Conservation (phyloP, 2,113 vertebrate genomes). For the Rhynchomys soricoides region DNA sequence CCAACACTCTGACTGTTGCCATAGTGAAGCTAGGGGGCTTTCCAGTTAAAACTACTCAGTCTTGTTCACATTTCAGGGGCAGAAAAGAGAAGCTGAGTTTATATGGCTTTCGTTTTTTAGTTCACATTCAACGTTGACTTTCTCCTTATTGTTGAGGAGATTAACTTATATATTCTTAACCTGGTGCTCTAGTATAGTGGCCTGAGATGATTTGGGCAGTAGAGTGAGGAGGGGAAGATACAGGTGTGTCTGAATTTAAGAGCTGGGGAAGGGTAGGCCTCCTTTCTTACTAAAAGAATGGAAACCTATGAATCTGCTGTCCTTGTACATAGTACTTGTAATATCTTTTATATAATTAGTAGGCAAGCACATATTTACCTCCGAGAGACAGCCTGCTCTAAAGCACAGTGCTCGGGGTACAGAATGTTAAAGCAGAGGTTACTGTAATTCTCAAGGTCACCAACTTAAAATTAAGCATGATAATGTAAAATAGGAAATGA, state of each 20-base stretch:
- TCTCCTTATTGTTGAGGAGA: not conserved
- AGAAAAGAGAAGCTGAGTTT: not conserved
- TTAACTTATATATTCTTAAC: not conserved
- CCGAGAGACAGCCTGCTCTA: not conserved
- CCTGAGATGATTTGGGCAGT: not conserved
- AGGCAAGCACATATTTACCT: conserved; percentile 45
- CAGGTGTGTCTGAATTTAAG: not conserved
- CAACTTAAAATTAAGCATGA: conserved; percentile 13
- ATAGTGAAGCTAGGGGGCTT: not conserved
- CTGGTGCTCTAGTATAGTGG: not conserved
- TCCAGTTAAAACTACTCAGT: not conserved
- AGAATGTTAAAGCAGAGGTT: not conserved
- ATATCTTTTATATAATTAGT: not conserved
- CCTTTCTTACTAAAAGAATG: conserved; percentile 40
- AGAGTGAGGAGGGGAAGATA: not conserved
- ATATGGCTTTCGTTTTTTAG: not conserved
- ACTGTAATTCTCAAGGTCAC: conserved; percentile 23
- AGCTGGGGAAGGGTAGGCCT: not conserved
- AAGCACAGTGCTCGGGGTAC: not conserved
- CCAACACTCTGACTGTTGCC: not conserved
- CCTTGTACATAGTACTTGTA: not conserved
- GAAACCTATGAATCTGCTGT: not conserved
- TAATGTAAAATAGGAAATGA: not conserved
- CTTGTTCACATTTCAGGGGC: not conserved
- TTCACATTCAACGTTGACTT: not conserved